These are phyloP conservation scores for Aphidius gifuensis DNA, from an alignment of 1,140 invertebrate species.

Conservation along the genomic window DNA sequence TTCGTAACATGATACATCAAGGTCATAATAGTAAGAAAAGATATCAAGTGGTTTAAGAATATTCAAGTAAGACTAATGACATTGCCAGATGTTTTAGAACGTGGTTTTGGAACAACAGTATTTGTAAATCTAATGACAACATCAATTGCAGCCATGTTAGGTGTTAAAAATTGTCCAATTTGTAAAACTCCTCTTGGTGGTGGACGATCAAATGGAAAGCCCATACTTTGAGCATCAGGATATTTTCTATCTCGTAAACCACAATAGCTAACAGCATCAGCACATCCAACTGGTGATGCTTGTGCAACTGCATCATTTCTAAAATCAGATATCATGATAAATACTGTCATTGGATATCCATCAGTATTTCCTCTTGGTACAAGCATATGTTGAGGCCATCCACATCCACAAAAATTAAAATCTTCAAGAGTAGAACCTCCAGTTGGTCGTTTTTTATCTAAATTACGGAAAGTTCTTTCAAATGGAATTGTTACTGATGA, in stretches of 20 bases:
- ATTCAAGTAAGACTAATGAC: constrained; percentile 17
- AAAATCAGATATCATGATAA: constrained; percentile 79
- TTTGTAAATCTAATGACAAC: constrained; percentile 32
- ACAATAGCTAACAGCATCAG: constrained; percentile 67
- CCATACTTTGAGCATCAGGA: constrained; percentile 68
- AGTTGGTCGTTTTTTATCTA: constrained; percentile 56
- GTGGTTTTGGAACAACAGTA: constrained; percentile 16
- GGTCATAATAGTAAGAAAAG: too few relatives aligned
- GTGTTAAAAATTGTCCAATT: constrained; percentile 43
- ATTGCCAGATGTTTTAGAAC: constrained; percentile 15
- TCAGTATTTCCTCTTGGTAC: constrained; percentile 69
- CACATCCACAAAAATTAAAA: constrained; percentile 81
- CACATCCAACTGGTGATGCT: constrained; percentile 56
- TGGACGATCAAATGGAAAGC: constrained; percentile 67
- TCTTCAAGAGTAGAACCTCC: constrained; percentile 52
- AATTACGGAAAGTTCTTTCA: constrained; percentile 66
- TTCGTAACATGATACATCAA: too few relatives aligned
- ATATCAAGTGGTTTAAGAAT: neutral
- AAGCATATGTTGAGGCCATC: constrained; percentile 84
- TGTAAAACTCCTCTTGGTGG: constrained; percentile 36
- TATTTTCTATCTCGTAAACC: constrained; percentile 65
- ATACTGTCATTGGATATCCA: constrained; percentile 70
- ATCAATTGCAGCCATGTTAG: constrained; percentile 45
- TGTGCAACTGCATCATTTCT: constrained; percentile 65
- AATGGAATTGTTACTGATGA: constrained; percentile 74